Evolutionary conservation across 2,888 invertebrate genomes (phyloP).

Genomic region (Phymatocera aterrima): DNA sequence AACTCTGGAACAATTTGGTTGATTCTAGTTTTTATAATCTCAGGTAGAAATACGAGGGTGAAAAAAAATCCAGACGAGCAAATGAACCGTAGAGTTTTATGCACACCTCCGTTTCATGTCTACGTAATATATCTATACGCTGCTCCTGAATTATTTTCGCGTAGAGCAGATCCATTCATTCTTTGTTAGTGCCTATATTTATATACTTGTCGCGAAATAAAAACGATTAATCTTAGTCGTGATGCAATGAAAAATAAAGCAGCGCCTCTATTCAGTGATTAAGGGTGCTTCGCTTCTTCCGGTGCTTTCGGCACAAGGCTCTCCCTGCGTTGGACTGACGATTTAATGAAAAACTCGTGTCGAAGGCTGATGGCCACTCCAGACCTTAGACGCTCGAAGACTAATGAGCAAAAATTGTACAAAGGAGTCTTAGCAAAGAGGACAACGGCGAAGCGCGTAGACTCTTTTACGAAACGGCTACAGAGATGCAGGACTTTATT

Average conservation of each 20-base stretch:
- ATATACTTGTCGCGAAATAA: constrained; percentile 43
- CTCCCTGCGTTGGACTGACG: constrained; percentile 19
- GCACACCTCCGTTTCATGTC: too few species aligned
- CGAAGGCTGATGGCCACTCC: constrained; percentile 40
- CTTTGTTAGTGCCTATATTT: constrained; percentile 9
- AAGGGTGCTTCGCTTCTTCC: constrained; percentile 38
- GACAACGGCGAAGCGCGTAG: constrained; percentile 31
- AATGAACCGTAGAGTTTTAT: background rate
- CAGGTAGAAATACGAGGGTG: background rate
- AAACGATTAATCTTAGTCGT: constrained; percentile 38
- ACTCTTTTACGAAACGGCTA: background rate
- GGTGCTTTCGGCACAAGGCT: constrained; percentile 11
- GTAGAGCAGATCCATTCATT: background rate
- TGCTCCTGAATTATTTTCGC: background rate
- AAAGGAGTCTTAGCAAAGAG: constrained; percentile 27
- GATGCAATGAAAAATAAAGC: constrained; percentile 43
- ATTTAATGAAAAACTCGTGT: constrained; percentile 43
- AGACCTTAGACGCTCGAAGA: constrained; percentile 37
- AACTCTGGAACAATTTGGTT: background rate
- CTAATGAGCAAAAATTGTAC: constrained; percentile 38
- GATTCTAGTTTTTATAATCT: background rate
- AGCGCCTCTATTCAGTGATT: constrained; percentile 34
- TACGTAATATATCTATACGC: too few species aligned
- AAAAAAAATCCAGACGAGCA: background rate
- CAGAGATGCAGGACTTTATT: background rate